Conservation (phyloP, 1,140 invertebrate genomes). For the Lethocerus indicus region DNA sequence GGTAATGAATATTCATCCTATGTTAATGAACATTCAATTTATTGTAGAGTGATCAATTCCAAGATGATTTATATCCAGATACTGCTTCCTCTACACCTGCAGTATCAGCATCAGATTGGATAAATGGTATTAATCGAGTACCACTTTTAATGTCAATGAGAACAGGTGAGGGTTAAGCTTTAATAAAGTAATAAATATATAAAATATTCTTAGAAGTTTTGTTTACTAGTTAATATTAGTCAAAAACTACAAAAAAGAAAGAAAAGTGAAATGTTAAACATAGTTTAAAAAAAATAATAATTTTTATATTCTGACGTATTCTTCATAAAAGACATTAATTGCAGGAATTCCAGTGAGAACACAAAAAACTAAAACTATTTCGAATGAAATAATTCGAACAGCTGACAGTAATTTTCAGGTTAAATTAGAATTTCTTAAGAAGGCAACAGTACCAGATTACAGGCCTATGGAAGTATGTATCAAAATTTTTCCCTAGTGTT, state of each 20-base stretch:
- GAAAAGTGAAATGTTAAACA: neutral
- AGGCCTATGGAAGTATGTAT: constrained; percentile 38
- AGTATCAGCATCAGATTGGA: constrained; percentile 74
- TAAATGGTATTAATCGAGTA: constrained; percentile 60
- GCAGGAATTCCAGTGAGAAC: constrained; percentile 47
- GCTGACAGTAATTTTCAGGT: constrained; percentile 58
- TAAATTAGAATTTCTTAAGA: constrained; percentile 69
- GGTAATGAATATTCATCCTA: too few relatives aligned
- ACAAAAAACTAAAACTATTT: constrained; percentile 47
- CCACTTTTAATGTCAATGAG: constrained; percentile 73
- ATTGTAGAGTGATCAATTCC: constrained; percentile 49
- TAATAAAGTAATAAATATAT: constrained; percentile 7
- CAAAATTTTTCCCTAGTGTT: neutral
- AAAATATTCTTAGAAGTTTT: neutral
- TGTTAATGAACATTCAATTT: too few relatives aligned
- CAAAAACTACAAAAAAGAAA: neutral
- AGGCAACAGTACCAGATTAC: constrained; percentile 70
- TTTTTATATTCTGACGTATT: constrained; percentile 1
- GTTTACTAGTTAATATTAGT: neutral
- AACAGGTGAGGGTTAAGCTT: constrained; percentile 35
- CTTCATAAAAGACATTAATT: constrained; percentile 2
- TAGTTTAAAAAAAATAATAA: neutral
- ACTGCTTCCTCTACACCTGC: constrained; percentile 68
- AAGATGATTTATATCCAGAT: constrained; percentile 87
- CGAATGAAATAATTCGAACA: constrained; percentile 25